A percentile compares a stretch with the other conserved stretches of the same genome.
phyloP scores from a whole-genome alignment of 2,888 invertebrate species.

The Tetheella fluctuosa region DNA sequence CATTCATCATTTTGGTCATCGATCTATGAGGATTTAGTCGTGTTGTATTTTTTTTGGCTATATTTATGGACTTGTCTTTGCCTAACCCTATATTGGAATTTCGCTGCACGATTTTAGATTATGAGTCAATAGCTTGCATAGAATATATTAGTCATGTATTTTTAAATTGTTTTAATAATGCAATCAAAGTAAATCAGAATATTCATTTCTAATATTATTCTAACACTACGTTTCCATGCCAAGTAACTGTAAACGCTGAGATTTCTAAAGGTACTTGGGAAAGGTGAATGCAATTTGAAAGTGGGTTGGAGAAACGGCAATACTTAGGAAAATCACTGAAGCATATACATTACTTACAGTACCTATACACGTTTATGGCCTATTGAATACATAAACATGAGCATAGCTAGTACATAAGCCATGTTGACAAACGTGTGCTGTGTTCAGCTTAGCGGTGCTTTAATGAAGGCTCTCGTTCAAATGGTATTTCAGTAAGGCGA shows the following conservation, averaged over 20 bases:
- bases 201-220: conserved; percentile 22
- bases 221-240: conserved; percentile 22
- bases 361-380: conserved; percentile 18
- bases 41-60: conserved; percentile 56
- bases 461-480: conserved; percentile 37
- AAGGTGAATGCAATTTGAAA: conserved; percentile 48
- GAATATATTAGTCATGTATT: conserved; percentile 13
- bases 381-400: conserved; percentile 11
- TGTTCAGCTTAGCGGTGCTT: conserved; percentile 44
- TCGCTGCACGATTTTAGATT: conserved; percentile 60
- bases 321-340: conserved; percentile 50
- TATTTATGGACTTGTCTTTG: conserved; percentile 65
- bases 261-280: conserved; percentile 36
- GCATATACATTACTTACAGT: conserved; percentile 30
- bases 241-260: conserved; percentile 38
- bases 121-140: conserved; percentile 52
- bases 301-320: conserved; percentile 54
- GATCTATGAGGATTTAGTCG: conserved; percentile 51
- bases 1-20: conserved; percentile 77
- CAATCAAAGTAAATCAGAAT: conserved; percentile 16
- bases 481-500: conserved; percentile 34
- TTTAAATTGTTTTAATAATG: conserved; percentile 8
- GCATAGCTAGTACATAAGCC: conserved; percentile 14
- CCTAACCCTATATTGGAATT: conserved; percentile 55
- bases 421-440: conserved; percentile 20